Percentiles rank a stretch among this genome's conserved stretches.
Evolutionary conservation across 2,888 invertebrate genomes (phyloP).

Genomic region (Hyposoter dolosus): DNA sequence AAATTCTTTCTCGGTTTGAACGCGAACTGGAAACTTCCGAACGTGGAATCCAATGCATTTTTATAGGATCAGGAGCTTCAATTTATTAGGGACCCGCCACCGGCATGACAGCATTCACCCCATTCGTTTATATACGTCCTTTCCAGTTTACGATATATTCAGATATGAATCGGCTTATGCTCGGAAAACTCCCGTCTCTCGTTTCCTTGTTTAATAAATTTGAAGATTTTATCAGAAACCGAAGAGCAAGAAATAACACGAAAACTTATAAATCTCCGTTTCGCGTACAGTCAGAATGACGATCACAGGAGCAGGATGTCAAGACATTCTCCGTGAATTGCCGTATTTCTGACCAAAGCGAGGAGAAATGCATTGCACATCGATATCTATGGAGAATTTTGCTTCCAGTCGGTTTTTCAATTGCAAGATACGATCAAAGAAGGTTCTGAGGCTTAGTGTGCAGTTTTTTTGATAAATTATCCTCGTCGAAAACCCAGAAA

Average conservation of each 20-base stretch:
- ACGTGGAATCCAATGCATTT: constrained; percentile 80
- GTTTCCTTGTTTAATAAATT: constrained; percentile 76
- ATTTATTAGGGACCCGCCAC: constrained; percentile 78
- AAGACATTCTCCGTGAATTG: constrained; percentile 34
- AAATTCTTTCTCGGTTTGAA: constrained; percentile 66
- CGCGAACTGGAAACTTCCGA: constrained; percentile 51
- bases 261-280: constrained; percentile 79
- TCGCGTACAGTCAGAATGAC: constrained; percentile 71
- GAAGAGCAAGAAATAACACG: constrained; percentile 73
- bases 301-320: constrained; percentile 66
- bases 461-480: constrained; percentile 58
- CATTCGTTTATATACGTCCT: constrained; percentile 72
- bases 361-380: constrained; percentile 37
- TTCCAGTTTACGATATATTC: constrained; percentile 63
- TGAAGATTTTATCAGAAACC: constrained; percentile 72
- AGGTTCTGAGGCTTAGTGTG: constrained; percentile 45
- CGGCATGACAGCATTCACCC: constrained; percentile 55
- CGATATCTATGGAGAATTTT: constrained; percentile 44
- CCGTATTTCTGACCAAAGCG: constrained; percentile 3
- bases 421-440: constrained; percentile 41
- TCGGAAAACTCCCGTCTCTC: constrained; percentile 53
- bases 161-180: constrained; percentile 34
- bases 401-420: constrained; percentile 43
- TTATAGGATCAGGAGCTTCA: constrained; percentile 80
- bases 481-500: constrained; percentile 30